These are phyloP conservation scores for Drosophila trapezifrons DNA, from an alignment of 1,140 invertebrate species.

Conservation along the genomic window DNA sequence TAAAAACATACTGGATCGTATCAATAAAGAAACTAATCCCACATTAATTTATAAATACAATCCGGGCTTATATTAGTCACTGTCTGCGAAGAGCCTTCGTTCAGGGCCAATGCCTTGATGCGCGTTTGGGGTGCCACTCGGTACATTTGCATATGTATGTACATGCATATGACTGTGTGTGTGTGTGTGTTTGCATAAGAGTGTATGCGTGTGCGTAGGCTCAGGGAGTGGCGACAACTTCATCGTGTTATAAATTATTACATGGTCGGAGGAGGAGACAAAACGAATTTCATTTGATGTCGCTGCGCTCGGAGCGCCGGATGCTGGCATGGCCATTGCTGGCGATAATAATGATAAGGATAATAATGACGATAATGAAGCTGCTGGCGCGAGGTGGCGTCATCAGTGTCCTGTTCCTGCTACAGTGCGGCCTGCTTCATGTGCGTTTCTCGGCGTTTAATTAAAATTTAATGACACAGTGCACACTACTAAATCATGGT, in stretches of 20 bases:
- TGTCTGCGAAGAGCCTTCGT: background rate
- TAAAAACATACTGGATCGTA: too few species aligned
- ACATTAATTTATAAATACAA: too few species aligned
- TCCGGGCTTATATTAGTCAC: too few species aligned
- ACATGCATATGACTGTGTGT: background rate
- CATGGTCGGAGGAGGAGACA: constrained; percentile 48
- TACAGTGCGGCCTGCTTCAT: background rate
- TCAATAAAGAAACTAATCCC: too few species aligned
- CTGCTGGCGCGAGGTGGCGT: constrained; percentile 12
- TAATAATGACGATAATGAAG: constrained; percentile 10
- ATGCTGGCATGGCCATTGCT: constrained; percentile 2
- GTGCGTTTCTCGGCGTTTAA: constrained; percentile 56
- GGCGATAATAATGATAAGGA: constrained; percentile 6
- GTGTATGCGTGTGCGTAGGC: constrained; percentile 9
- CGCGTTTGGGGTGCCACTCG: background rate
- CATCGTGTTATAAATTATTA: constrained; percentile 72
- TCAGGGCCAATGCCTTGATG: background rate
- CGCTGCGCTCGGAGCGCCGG: constrained; percentile 12
- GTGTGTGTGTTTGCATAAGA: background rate
- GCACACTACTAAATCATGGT: constrained; percentile 72
- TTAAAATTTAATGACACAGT: constrained; percentile 74
- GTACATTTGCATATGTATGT: constrained; percentile 52
- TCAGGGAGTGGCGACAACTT: constrained; percentile 46
- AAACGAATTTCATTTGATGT: constrained; percentile 59
- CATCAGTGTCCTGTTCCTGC: constrained; percentile 35